Evolutionary conservation across 53 echinoderm and acorn worm genomes (phyloP).

Genomic region (Crossaster papposus): DNA sequence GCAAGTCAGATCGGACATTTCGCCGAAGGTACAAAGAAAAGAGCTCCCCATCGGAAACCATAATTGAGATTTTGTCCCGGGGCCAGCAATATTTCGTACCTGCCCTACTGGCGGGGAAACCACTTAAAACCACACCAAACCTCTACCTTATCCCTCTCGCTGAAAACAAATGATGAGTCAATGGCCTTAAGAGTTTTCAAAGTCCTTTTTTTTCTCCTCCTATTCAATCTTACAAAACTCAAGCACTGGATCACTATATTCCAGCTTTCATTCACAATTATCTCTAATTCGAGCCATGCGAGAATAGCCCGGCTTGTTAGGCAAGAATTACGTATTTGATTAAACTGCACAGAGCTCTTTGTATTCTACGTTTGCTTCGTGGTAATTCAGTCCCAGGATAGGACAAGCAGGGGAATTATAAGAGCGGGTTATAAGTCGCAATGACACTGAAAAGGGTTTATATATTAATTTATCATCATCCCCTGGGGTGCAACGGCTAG

Average conservation of each 20-base stretch:
- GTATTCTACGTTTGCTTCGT: neutral
- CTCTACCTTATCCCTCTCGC: neutral
- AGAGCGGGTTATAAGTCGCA: neutral
- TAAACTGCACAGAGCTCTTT: neutral
- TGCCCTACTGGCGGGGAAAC: neutral
- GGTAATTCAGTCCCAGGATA: constrained; percentile 3
- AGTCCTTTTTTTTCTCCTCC: neutral
- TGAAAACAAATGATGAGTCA: constrained; percentile 20
- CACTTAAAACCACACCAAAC: neutral
- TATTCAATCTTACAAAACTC: neutral
- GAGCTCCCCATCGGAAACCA: constrained; percentile 12
- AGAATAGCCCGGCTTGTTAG: neutral
- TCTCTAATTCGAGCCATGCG: neutral
- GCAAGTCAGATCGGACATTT: neutral
- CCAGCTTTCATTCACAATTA: neutral
- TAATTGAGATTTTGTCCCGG: constrained; percentile 5
- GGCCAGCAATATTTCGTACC: neutral
- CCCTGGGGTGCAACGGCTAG: neutral
- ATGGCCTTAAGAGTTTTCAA: neutral
- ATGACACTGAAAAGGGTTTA: neutral
- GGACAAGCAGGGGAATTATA: neutral
- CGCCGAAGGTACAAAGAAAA: neutral
- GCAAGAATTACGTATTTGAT: neutral
- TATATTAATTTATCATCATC: constrained; percentile 7
- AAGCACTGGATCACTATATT: neutral